Evolutionary conservation across 2,888 invertebrate species (phyloP).

Genomic region (Trachelus stipa): DNA sequence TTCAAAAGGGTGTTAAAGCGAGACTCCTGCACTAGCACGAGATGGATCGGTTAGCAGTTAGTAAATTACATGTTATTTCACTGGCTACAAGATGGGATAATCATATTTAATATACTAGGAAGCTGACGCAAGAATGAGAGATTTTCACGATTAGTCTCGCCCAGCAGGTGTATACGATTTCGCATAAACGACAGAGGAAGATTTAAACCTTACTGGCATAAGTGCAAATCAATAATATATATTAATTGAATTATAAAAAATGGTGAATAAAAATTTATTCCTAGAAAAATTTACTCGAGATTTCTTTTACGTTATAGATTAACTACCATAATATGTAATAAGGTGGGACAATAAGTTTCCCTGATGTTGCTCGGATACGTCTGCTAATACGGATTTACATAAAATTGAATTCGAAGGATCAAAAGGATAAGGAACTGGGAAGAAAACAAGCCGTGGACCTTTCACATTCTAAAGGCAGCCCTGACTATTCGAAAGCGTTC

Average conservation of each 20-base stretch:
- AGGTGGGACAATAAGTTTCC: too few species aligned
- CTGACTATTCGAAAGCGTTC: slow-evolving; percentile 1
- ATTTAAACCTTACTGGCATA: too few species aligned
- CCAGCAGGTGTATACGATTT: slow-evolving; percentile 11
- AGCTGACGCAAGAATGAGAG: slow-evolving; percentile 34
- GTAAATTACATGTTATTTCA: slow-evolving; percentile 35
- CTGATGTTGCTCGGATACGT: too few species aligned
- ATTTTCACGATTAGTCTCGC: slow-evolving; percentile 38
- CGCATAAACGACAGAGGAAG: too few species aligned
- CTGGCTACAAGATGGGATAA: slow-evolving; percentile 35
- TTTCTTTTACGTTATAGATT: too few species aligned
- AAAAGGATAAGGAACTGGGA: slow-evolving; percentile 1
- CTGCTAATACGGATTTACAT: too few species aligned
- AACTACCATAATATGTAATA: too few species aligned
- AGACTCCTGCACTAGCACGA: slow-evolving; percentile 18
- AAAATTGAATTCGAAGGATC: too few species aligned
- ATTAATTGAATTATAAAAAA: too few species aligned
- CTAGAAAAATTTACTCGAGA: too few species aligned
- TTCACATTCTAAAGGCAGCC: background rate
- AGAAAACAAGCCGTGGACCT: background rate
- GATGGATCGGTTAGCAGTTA: background rate
- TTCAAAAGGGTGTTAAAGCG: slow-evolving; percentile 28
- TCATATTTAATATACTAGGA: slow-evolving; percentile 50
- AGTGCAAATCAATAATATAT: too few species aligned
- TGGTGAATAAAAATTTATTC: too few species aligned